Evolutionary conservation across 2,113 vertebrate species (phyloP).

Genomic region (Rattus rattus): DNA sequence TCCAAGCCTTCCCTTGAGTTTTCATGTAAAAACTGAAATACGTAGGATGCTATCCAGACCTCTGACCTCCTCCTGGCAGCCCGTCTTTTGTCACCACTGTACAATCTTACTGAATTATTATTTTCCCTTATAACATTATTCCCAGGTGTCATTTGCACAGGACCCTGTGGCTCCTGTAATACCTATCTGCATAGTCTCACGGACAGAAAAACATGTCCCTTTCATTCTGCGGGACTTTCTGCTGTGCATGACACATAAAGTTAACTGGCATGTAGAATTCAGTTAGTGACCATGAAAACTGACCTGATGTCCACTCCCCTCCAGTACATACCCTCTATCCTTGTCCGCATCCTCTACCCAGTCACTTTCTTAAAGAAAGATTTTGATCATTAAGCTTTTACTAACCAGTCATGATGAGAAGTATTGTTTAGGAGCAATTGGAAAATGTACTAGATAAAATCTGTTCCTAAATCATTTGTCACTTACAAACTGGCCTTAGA

Average conservation of each 20-base stretch:
- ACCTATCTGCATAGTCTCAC: not conserved
- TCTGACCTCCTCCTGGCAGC: not conserved
- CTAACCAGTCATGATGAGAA: not conserved
- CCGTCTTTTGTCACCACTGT: not conserved
- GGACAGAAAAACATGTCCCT: not conserved
- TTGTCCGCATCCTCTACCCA: not conserved
- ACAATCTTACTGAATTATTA: not conserved
- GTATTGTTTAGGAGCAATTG: not conserved
- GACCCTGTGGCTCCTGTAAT: not conserved
- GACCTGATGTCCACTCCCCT: accelerated
- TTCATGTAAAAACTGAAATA: not conserved
- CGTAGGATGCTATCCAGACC: accelerated
- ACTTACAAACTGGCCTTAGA: not conserved
- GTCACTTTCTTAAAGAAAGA: not conserved
- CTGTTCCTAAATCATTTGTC: not conserved
- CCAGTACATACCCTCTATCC: not conserved
- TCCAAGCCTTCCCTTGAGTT: not conserved
- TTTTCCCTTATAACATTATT: not conserved
- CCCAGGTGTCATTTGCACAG: not conserved
- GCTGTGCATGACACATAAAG: accelerated
- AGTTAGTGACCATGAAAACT: not conserved
- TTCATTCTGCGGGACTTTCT: not conserved
- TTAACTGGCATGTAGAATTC: not conserved
- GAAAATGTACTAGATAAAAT: not conserved
- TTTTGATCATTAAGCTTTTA: not conserved